Percentiles rank a stretch among this genome's conserved stretches.
These are phyloP conservation scores for Myripristis murdjan DNA, from an alignment of 2,797 vertebrate species.

Conservation along the genomic window DNA sequence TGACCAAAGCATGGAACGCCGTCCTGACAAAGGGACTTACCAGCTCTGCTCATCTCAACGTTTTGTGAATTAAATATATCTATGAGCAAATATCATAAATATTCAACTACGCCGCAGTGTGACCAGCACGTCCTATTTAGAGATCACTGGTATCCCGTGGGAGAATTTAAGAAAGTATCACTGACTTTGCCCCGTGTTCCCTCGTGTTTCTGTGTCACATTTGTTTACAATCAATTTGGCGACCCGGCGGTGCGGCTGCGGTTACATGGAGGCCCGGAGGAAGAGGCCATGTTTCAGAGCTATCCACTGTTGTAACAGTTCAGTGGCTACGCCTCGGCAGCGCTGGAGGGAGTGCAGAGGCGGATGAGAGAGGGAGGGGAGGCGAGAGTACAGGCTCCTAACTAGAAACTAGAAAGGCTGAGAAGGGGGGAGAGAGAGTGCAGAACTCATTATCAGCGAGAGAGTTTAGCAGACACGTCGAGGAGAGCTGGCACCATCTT, in stretches of 20 bases:
- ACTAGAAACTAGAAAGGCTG: constrained; percentile 60
- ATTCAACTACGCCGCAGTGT: constrained; percentile 18
- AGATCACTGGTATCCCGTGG: constrained; percentile 25
- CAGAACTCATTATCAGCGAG: constrained; percentile 68
- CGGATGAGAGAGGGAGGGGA: neutral
- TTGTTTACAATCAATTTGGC: constrained; percentile 66
- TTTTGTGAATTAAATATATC: constrained; percentile 1
- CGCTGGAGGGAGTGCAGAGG: constrained; percentile 42
- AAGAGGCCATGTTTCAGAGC: constrained; percentile 53
- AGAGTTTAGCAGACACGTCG: constrained; percentile 63
- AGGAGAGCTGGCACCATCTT: constrained; percentile 23
- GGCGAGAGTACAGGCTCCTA: constrained; percentile 23
- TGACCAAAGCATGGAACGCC: neutral
- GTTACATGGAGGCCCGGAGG: constrained; percentile 41
- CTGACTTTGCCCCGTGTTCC: constrained; percentile 28
- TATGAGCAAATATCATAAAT: constrained; percentile 14
- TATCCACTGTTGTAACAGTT: constrained; percentile 63
- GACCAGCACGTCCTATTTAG: constrained; percentile 16
- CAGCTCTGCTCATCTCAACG: constrained; percentile 8
- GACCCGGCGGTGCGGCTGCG: constrained; percentile 13
- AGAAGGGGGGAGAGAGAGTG: constrained; percentile 67
- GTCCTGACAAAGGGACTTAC: neutral
- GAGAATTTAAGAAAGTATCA: constrained; percentile 23
- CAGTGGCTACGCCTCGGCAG: constrained; percentile 53
- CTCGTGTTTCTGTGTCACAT: constrained; percentile 53